Base-by-base conservation (phyloP, 2,797 vertebrate species). In the Poecile montanus region DNA sequence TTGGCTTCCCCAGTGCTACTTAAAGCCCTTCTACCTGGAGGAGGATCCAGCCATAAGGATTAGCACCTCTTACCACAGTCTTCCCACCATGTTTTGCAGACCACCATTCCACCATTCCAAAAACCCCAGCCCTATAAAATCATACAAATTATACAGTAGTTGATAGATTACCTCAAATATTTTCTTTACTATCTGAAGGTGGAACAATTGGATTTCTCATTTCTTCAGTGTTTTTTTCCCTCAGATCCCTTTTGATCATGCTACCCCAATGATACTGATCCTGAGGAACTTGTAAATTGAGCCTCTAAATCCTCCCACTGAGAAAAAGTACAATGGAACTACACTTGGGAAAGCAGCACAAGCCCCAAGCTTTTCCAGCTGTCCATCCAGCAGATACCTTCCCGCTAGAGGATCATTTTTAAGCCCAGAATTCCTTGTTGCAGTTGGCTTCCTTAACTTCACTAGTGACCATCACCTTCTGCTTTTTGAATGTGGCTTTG, bases 361-460 rank as follows among this genome's bases (percentile, higher is more conserved):
- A 66, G 15, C 10, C 40, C 20, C 29, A 44, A 3, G 5, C 15
- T 42, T 61, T 62, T 40, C 34, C 19, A 68, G 21, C 58, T 57
- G 17, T 20, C 1, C 53, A 19, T 36, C 1, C 1, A 13, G 26
- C 7, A 2, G 30, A 13, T 1, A 53, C 34, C 3, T 9, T 38
- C 19, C 45, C 15, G 36, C 26, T 6, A 63, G 14, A 30, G 22
- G 30, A 17, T 18, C 17, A 11, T 17, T 65, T 53, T 32, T 4
- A 29, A 62, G 23, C n/a, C 38, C 27, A 38, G 11, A 71, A n/a
- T 5, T 6, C 4, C 13, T 50, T 71, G 58, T 32, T 83, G 29
- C 21, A 26, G 23, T 26, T 4, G 3, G 12, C 11, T 73, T 56
- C 63, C 62, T 72, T 68, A 76, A n/a, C 21, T 74, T 86, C 40